Evolutionary conservation across 2,888 invertebrate genomes (phyloP), one percentile per base, ranked within the genome.

Genomic region (Hyles lineata): DNA sequence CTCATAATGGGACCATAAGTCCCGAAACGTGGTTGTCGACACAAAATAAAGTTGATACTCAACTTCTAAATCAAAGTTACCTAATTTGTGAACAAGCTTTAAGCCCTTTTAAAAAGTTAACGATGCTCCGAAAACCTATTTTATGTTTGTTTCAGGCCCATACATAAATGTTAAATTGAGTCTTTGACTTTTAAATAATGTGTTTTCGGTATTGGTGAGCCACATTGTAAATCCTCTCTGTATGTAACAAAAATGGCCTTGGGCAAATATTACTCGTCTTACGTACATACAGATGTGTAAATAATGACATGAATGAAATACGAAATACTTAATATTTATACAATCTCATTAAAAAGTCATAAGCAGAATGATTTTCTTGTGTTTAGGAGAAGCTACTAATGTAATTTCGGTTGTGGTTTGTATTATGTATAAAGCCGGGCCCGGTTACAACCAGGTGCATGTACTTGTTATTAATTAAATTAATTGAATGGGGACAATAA

Each of bases 21-120:
- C 60, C 61, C 70, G 72, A 71, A 70, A 67, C 19, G 35, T 75
- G 74, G 69, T 73, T 72, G 55, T 75, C 70, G 74, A 74, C 73
- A 73, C 73, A 55, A 75, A 79, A 74, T 76, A 75, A 78, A 77
- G 77, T 79, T 77, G 73, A 76, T 75, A 75, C 76, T 73, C 74
- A 76, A 79, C 78, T 79, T 72, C 70, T 74, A 70, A 79, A 78
- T 79, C 78, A 75, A 79, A 79, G 77, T 77, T 76, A 71, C 50
- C 63, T 62, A 58, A 76, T 74, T 78, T 74, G 61, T 70, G 70
- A 73, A 76, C 74, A 71, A 74, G 77, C 74, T 78, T 78, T 69
- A 72, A 74, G 70, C 75, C 76, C 75, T 78, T 78, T 75, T 70
- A 74, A 62, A 75, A 77, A 76, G 76, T 79, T 79, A 72, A 67